Base-by-base conservation (phyloP, 37 sponge, comb jelly and placozoan genomes). In the Cliona cf. orientalis region DNA sequence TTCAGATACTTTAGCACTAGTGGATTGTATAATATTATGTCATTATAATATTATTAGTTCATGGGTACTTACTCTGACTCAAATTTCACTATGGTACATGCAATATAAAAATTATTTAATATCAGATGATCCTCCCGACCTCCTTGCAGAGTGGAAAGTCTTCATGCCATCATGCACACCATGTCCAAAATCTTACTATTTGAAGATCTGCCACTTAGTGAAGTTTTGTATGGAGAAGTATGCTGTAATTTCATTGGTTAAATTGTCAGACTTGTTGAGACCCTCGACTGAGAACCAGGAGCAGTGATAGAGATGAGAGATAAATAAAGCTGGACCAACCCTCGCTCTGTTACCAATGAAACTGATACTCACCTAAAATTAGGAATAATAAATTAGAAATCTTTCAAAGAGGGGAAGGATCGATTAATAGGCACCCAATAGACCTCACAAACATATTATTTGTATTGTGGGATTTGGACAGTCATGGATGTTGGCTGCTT, bases 271-370 rank as follows among this genome's bases (percentile, higher is more conserved):
- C 21, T 6, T 75, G 14, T 9, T 37, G 19, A 28, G 5, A n/a
- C n/a, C n/a, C n/a, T n/a, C 1, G 46, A 35, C 66, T 1, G 73
- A 69, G 75, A 64, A 74, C 84, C 86, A 91, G 61, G 92, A 86
- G 55, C 92, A 91, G 58, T 66, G 66, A 21, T 86, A 56, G 29
- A 91, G 49, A 56, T 71, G 72, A 42, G 87, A 87, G 32, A 55
- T 72, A 46, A 73, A 78, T 2, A 87, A 69, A 19, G 66, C 92
- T 2, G 92, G 64, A 26, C 87, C 92, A 3, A 87, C 65, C 22
- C 22, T 29, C 17, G 92, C 92, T 9, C 46, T 57, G 58, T 91
- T 91, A 14, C 86, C 87, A 57, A 26, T n/a, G 71, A 91, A 91
- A 17, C 31, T 53, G 35, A 91, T 72, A 6, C 44, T 40, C 7